Base-by-base conservation (phyloP, 2,113 vertebrate genomes). In the Microcebus murinus region DNA sequence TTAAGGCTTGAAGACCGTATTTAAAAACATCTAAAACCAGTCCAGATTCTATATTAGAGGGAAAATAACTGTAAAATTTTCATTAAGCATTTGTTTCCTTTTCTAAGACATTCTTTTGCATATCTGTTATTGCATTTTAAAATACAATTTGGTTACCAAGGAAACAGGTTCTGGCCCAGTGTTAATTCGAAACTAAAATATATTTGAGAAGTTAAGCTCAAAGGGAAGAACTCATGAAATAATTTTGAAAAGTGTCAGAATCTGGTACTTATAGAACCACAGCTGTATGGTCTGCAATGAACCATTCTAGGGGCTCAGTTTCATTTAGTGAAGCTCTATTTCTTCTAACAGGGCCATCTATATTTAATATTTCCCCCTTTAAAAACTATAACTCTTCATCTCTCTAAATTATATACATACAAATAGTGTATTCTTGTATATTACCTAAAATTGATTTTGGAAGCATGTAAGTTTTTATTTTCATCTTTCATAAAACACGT, bases 101-200 rank as follows among this genome's bases (percentile, higher is more conserved):
- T 85, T 92, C 84, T 94, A 98, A 95, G 74, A 97, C 97, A 96
- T 96, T 97, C 91, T 96, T 98, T 97, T 98, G 96, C 97, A 87
- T 97, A 96, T 98, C 96, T 98, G 92, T 97, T 95, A 95, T 29
- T 98, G 97, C 98, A 98, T 96, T 97, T 98, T 98, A 98, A 99
- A 98, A 98, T 98, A 98, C 98, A 99, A 99, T 99, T 99, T 98
- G 97, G 99, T 99, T 99, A 99, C 99, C 99, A 99, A 98, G 99
- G 99, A 99, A 99, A 99, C 99, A 99, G 99, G 98, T 99, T 99
- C 99, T 99, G 99, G 99, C 99, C 99, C 99, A 99, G 98, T 99
- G 98, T 99, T 99, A 99, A 99, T 99, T 98, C 98, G 98, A 99
- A 99, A 99, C 97, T 98, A 98, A 99, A 98, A 98, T 98, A 96